A percentile compares a stretch with the other conserved stretches of the same genome.
These are phyloP conservation scores for Nesoenas mayeri DNA, from an alignment of 2,113 vertebrate genomes.

Conservation along the genomic window DNA sequence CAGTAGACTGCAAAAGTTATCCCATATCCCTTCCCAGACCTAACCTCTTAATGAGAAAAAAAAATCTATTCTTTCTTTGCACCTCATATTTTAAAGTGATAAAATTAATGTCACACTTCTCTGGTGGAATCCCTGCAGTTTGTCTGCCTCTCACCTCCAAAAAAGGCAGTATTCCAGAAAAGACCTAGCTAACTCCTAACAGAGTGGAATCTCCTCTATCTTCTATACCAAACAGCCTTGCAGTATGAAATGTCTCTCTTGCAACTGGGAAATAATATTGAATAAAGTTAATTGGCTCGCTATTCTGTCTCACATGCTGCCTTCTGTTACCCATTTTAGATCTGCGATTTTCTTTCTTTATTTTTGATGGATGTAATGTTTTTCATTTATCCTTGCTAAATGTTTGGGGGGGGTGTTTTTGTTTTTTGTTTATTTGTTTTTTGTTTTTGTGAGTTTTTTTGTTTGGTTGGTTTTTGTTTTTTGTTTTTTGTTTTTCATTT, in stretches of 20 bases:
- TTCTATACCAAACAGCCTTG: neutral
- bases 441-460: no score
- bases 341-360: neutral
- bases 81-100: neutral
- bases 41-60: neutral
- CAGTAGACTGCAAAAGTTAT: neutral
- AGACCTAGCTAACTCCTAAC: neutral
- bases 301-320: neutral
- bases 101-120: neutral
- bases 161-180: neutral
- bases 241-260: neutral
- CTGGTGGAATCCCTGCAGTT: neutral
- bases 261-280: neutral
- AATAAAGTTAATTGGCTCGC: neutral
- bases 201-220: neutral
- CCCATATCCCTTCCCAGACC: neutral
- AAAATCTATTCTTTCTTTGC: neutral
- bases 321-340: neutral
- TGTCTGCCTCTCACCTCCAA: neutral
- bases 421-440: neutral
- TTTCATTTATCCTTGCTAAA: neutral
- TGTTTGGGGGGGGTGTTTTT: no score
- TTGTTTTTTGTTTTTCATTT: no score
- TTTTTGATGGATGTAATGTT: neutral
- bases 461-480: neutral